Conservation (phyloP, 30 jellyfish, hydroid and myxozoan species). For the Chironex yamaguchii region DNA sequence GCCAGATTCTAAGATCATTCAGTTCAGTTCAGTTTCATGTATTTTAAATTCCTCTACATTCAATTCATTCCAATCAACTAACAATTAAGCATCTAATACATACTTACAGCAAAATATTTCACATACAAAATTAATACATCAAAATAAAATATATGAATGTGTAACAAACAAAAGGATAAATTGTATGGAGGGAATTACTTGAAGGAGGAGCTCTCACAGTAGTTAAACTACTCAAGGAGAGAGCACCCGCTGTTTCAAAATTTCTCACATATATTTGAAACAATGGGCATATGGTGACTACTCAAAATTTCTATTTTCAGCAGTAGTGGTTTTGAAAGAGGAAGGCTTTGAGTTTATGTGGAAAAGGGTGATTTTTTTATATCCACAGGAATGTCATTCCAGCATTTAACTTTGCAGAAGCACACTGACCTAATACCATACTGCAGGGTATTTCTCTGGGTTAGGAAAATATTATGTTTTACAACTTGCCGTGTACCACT, state of each 20-base stretch:
- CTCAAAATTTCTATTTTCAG: neutral
- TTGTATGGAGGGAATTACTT: neutral
- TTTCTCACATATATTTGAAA: neutral
- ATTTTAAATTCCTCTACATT: neutral
- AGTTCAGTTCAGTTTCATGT: constrained; percentile 16
- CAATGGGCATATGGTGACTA: neutral
- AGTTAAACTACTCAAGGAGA: constrained; percentile 6
- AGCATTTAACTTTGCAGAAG: constrained; percentile 33
- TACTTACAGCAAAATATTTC: neutral
- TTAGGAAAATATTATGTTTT: constrained; percentile 37
- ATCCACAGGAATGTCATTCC: constrained; percentile 10
- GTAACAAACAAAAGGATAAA: too few species aligned
- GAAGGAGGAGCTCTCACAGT: constrained; percentile 15
- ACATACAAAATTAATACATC: too few species aligned
- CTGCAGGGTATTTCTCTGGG: constrained; percentile 37
- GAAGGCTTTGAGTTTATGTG: neutral
- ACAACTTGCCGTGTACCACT: constrained; percentile 55
- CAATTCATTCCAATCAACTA: neutral
- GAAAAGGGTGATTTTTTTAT: neutral
- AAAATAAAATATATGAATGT: too few species aligned
- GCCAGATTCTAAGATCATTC: too few species aligned
- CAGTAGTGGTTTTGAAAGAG: neutral
- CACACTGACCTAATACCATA: constrained; percentile 58
- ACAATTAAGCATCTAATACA: neutral
- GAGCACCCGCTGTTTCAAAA: neutral